Evolutionary conservation across 2,888 invertebrate genomes (phyloP).

Genomic region (Erpobdella octoculata): DNA sequence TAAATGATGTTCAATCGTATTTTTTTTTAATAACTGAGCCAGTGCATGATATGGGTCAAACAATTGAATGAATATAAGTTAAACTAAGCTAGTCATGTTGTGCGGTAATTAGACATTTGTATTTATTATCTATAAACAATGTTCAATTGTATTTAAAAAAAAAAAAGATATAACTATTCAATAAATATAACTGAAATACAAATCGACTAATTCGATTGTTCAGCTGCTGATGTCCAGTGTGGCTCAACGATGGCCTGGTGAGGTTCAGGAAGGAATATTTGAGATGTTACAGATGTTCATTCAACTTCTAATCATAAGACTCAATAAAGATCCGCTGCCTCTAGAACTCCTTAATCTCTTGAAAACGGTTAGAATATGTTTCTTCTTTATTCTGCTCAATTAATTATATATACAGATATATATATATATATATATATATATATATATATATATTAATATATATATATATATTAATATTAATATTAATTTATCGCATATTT

Average conservation of each 20-base stretch:
- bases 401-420: conserved; percentile 1
- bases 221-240: conserved; percentile 53
- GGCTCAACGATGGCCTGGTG: conserved; percentile 53
- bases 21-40: too few species aligned
- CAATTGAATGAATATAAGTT: too few species aligned
- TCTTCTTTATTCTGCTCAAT: neutral
- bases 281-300: conserved; percentile 54
- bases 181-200: too few species aligned
- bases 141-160: neutral
- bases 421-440: too few species aligned
- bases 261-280: conserved; percentile 55
- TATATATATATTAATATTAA: too few species aligned
- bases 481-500: too few species aligned
- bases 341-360: conserved; percentile 49
- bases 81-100: too few species aligned
- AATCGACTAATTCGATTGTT: neutral
- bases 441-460: too few species aligned
- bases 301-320: conserved; percentile 51
- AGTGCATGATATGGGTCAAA: too few species aligned
- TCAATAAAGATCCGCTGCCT: conserved; percentile 51
- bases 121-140: neutral
- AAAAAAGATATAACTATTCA: too few species aligned
- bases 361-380: conserved; percentile 43
- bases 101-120: neutral
- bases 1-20: neutral